Conservation (phyloP, 2,113 vertebrate species). For the Microtus pennsylvanicus region DNA sequence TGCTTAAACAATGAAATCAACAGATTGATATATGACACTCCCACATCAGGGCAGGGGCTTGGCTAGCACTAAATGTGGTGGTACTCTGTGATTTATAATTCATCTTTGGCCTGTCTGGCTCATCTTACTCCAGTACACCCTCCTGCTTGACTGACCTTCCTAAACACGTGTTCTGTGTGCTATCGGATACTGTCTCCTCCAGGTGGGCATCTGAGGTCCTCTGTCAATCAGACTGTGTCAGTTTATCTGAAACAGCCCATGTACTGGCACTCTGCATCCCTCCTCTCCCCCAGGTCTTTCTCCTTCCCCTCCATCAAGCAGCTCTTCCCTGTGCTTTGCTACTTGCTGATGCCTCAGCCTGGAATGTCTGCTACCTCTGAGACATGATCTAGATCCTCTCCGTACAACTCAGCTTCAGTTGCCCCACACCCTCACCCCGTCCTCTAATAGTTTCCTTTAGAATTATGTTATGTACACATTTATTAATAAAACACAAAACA, state of each 20-base stretch:
- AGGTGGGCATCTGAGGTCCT: background rate
- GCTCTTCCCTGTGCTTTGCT: background rate
- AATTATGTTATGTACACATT: background rate
- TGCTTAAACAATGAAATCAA: too few relatives aligned
- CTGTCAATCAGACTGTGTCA: background rate
- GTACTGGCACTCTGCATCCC: background rate
- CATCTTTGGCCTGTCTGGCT: background rate
- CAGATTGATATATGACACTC: too few relatives aligned
- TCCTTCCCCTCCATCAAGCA: background rate
- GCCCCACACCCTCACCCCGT: background rate
- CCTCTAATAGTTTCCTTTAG: background rate
- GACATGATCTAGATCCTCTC: background rate
- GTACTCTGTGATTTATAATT: background rate
- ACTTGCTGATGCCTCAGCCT: background rate
- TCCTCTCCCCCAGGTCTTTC: background rate
- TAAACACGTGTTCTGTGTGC: background rate
- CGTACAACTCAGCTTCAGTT: background rate
- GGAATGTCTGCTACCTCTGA: background rate
- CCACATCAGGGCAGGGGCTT: too few relatives aligned
- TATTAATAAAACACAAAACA: background rate
- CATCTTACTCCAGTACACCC: background rate
- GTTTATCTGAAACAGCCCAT: background rate
- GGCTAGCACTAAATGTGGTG: background rate
- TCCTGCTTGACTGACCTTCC: slow-evolving; percentile 24
- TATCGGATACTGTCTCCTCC: background rate